Percentiles rank a stretch among this genome's conserved stretches.
Evolutionary conservation across 2,113 vertebrate species (phyloP).

Genomic region (Theristicus caerulescens): DNA sequence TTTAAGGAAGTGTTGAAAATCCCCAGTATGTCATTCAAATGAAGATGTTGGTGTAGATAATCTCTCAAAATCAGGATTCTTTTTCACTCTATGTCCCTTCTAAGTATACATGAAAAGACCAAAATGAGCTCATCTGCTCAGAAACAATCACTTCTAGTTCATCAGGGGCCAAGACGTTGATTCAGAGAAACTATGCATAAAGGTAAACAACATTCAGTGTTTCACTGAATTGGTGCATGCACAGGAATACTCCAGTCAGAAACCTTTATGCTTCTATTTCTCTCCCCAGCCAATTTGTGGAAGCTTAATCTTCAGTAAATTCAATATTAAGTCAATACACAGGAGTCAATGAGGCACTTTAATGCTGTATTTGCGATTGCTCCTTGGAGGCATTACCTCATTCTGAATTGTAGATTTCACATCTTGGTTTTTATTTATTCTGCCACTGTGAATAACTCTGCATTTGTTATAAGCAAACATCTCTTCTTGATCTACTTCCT

Average conservation of each 20-base stretch:
- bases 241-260: not conserved
- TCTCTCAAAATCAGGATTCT: not conserved
- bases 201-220: not conserved
- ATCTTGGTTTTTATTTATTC: not conserved
- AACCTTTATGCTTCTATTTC: not conserved
- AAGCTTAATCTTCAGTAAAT: constrained; percentile 20
- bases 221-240: not conserved
- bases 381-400: not conserved
- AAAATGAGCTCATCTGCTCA: not conserved
- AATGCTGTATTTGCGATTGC: not conserved
- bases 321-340: constrained; percentile 43
- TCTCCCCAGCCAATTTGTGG: not conserved
- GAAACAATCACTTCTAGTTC: not conserved
- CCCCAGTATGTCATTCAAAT: not conserved
- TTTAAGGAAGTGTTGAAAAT: not conserved
- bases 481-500: not conserved
- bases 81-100: not conserved
- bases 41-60: not conserved
- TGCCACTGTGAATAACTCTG: not conserved
- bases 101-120: not conserved
- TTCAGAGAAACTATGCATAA: not conserved
- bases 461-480: not conserved
- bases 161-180: not conserved
- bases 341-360: not conserved
- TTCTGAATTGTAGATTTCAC: constrained; percentile 21